Conservation (phyloP, 1,140 invertebrate species). For the Charaxes varanes region DNA sequence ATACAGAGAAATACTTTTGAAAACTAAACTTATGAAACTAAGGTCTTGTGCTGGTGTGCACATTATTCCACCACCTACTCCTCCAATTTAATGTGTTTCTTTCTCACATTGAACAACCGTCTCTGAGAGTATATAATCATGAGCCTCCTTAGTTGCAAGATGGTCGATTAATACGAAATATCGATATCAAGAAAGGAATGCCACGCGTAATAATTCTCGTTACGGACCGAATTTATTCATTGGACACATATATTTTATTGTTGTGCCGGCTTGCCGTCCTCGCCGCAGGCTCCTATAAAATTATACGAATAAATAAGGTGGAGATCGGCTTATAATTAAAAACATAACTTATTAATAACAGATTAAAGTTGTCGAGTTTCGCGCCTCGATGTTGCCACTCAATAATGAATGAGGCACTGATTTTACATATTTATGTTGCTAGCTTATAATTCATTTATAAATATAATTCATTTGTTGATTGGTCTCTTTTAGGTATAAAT, state of each 20-base stretch:
- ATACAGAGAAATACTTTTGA: too few relatives aligned
- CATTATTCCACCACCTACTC: too few relatives aligned
- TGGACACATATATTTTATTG: constrained; percentile 61
- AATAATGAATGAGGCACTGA: constrained; percentile 1
- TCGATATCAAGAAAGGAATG: constrained; percentile 37
- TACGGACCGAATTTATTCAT: constrained; percentile 69
- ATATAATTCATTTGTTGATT: not conserved
- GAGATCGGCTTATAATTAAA: constrained; percentile 64
- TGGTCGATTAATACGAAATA: constrained; percentile 19
- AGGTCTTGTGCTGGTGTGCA: too few relatives aligned
- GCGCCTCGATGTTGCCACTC: constrained; percentile 33
- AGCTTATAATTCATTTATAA: too few relatives aligned
- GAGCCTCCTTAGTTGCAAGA: constrained; percentile 5
- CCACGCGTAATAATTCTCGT: constrained; percentile 58
- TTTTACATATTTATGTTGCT: constrained; percentile 3
- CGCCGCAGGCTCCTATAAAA: constrained; percentile 67
- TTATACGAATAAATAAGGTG: constrained; percentile 66
- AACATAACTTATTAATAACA: constrained; percentile 69
- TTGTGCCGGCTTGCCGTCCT: constrained; percentile 36
- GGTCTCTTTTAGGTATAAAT: not conserved
- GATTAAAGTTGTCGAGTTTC: constrained; percentile 62
- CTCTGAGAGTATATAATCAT: too few relatives aligned
- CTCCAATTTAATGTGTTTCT: too few relatives aligned
- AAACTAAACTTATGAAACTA: too few relatives aligned
- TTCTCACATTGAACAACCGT: too few relatives aligned